These are phyloP conservation scores for Drosophila demipolita DNA, from an alignment of 2,888 invertebrate species.

Conservation along the genomic window DNA sequence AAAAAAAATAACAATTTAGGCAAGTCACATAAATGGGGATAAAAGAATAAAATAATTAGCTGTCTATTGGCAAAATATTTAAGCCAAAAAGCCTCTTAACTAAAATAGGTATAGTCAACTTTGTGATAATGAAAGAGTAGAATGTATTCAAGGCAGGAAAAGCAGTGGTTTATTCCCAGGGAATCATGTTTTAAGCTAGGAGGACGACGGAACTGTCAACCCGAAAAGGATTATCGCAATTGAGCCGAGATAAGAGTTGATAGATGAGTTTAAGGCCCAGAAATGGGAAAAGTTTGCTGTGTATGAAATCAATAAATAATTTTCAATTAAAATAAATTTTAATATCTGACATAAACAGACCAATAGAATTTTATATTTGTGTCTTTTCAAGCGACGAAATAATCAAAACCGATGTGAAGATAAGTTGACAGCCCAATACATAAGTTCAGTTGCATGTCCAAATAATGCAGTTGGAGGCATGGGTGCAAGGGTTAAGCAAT, in stretches of 20 bases:
- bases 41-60: too few relatives aligned
- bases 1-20: too few relatives aligned
- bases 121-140: not conserved
- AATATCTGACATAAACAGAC: slow-evolving; percentile 15
- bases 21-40: too few relatives aligned
- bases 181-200: not conserved
- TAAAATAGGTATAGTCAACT: too few relatives aligned
- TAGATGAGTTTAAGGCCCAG: not conserved
- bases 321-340: not conserved
- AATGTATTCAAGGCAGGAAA: not conserved
- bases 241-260: not conserved
- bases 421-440: slow-evolving; percentile 31
- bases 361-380: slow-evolving; percentile 6
- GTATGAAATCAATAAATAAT: too few relatives aligned
- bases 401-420: slow-evolving; percentile 7
- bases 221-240: not conserved
- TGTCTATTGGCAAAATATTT: too few relatives aligned
- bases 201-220: not conserved
- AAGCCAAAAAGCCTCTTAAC: too few relatives aligned
- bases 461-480: slow-evolving; percentile 13
- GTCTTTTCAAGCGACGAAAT: slow-evolving; percentile 25
- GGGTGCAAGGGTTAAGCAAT: not conserved
- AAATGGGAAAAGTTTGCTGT: not conserved
- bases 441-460: slow-evolving; percentile 22
- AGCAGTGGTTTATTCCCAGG: not conserved